Percentiles rank a stretch among this genome's conserved stretches.
Evolutionary conservation across 2,797 vertebrate species (phyloP).

Genomic region (Melanotaenia trifasciata): DNA sequence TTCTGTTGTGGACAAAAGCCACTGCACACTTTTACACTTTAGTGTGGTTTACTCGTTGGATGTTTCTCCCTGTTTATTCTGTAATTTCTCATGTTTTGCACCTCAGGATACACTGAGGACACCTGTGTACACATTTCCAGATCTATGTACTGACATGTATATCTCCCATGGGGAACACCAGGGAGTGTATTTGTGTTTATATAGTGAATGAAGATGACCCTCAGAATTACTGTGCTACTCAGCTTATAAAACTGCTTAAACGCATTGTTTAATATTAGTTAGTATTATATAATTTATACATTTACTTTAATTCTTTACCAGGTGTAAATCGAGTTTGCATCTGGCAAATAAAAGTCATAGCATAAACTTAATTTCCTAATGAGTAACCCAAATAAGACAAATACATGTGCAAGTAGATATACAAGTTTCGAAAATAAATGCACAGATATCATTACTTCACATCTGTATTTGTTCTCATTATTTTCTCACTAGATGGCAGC

Average conservation of each 20-base stretch:
- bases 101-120: constrained; percentile 91
- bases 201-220: constrained; percentile 80
- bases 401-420: background rate
- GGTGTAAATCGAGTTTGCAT: no score
- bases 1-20: constrained; percentile 83
- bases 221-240: constrained; percentile 3
- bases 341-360: no score
- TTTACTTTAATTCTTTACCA: no score
- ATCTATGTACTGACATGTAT: constrained; percentile 69
- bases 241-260: background rate
- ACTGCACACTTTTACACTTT: background rate
- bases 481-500: constrained; percentile 64
- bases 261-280: background rate
- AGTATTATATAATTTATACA: no score
- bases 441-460: background rate
- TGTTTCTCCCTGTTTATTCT: constrained; percentile 7
- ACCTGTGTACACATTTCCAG: constrained; percentile 75
- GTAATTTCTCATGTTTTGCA: constrained; percentile 14
- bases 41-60: background rate
- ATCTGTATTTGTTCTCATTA: background rate
- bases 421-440: background rate
- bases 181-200: constrained; percentile 90
- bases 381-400: background rate
- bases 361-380: no score
- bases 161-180: constrained; percentile 94